Percentiles rank a stretch among this genome's conserved stretches.
These are phyloP conservation scores for Smutsia gigantea DNA, from an alignment of 2,797 vertebrate genomes.

Conservation along the genomic window DNA sequence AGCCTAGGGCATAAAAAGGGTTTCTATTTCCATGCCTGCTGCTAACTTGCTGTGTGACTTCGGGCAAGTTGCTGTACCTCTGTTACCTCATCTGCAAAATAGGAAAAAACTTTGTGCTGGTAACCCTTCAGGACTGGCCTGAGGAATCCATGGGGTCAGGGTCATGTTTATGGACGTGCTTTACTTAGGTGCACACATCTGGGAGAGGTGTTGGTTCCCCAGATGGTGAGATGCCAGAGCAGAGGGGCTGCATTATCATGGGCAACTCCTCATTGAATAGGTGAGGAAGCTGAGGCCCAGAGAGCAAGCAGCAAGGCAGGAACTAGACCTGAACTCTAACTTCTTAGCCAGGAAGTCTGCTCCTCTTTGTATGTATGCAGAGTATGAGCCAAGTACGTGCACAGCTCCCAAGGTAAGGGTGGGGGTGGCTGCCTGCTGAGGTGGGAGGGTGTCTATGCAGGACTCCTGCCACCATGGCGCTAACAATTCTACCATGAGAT, in stretches of 20 bases:
- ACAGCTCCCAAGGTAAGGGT: background rate
- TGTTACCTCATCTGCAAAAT: constrained; percentile 6
- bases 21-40: background rate
- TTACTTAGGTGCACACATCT: background rate
- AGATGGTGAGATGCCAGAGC: background rate
- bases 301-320: background rate
- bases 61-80: background rate
- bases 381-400: fast-evolving
- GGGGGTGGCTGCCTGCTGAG: background rate
- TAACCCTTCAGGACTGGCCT: background rate
- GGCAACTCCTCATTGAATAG: background rate
- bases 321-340: background rate
- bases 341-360: background rate
- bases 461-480: background rate
- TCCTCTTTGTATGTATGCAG: background rate
- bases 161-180: background rate
- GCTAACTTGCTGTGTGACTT: constrained; percentile 57
- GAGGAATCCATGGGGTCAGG: background rate
- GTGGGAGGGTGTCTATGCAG: background rate
- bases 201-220: background rate
- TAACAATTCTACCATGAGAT: background rate
- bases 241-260: background rate
- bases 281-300: background rate
- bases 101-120: background rate
- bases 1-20: background rate